Conservation (phyloP, 2,888 invertebrate species). For the Cheilosia grossa region DNA sequence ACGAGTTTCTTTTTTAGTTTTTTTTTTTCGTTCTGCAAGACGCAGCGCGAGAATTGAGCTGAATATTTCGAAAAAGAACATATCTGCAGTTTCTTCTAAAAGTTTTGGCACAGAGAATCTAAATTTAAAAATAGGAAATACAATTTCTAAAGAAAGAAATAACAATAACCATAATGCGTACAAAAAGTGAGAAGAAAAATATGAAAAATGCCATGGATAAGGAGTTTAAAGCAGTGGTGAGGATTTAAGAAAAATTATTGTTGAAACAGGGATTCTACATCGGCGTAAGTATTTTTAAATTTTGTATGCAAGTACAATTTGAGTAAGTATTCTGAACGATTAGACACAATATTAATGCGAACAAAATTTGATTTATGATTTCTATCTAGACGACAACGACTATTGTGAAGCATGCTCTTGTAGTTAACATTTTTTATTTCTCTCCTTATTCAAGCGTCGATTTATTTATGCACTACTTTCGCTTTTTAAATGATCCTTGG, state of each 20-base stretch:
- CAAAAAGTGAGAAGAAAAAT: slow-evolving; percentile 7
- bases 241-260: background rate
- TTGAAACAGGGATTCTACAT: slow-evolving; percentile 10
- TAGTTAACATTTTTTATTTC: slow-evolving; percentile 1
- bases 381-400: slow-evolving; percentile 62
- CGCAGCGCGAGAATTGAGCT: slow-evolving; percentile 38
- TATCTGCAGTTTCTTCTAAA: slow-evolving; percentile 28
- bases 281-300: slow-evolving; percentile 17
- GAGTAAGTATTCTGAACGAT: slow-evolving; percentile 63
- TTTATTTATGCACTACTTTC: slow-evolving; percentile 65
- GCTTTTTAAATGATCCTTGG: slow-evolving; percentile 48
- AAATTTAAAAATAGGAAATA: slow-evolving; percentile 21
- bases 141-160: slow-evolving; percentile 4
- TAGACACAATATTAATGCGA: slow-evolving; percentile 68
- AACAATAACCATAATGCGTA: background rate
- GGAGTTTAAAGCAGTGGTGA: slow-evolving; percentile 2
- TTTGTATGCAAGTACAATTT: slow-evolving; percentile 34
- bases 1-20: slow-evolving; percentile 8
- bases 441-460: slow-evolving; percentile 7
- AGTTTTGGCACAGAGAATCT: slow-evolving; percentile 60
- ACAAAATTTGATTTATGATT: slow-evolving; percentile 54
- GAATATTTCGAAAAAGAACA: slow-evolving; percentile 38
- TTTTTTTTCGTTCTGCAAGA: slow-evolving; percentile 15
- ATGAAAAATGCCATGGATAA: slow-evolving; percentile 39
- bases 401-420: slow-evolving; percentile 45